These are phyloP conservation scores for Tenthredo amoena DNA, from an alignment of 2,888 invertebrate species.

Conservation along the genomic window DNA sequence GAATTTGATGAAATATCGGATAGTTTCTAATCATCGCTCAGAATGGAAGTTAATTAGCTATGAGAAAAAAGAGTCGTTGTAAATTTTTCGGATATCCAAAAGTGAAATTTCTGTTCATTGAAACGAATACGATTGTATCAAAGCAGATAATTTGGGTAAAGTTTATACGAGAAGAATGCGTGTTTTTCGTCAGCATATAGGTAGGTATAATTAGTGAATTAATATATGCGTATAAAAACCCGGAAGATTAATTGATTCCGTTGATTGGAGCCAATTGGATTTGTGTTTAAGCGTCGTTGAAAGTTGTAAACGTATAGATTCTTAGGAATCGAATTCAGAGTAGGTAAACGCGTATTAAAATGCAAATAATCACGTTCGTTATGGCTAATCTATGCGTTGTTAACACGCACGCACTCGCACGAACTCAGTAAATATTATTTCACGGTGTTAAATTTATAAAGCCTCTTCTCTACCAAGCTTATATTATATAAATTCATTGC, in stretches of 20 bases:
- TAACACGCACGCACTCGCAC: constrained; percentile 40
- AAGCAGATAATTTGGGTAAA: neutral
- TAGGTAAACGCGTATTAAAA: constrained; percentile 19
- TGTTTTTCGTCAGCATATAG: neutral
- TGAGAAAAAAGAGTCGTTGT: neutral
- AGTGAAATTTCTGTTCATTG: neutral
- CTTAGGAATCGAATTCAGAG: constrained; percentile 37
- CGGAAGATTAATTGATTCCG: neutral
- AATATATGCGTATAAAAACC: neutral
- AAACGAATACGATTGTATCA: neutral
- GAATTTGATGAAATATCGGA: too few relatives aligned
- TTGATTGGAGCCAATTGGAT: neutral
- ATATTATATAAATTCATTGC: constrained; percentile 42
- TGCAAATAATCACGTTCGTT: constrained; percentile 50
- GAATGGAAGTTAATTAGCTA: too few relatives aligned
- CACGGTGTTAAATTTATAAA: constrained; percentile 48
- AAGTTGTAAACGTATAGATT: constrained; percentile 4
- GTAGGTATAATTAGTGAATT: constrained; percentile 5
- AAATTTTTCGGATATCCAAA: neutral
- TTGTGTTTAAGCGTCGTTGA: neutral
- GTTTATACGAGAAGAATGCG: neutral
- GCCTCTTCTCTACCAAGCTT: neutral
- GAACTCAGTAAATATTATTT: constrained; percentile 41
- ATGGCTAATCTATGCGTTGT: constrained; percentile 50
- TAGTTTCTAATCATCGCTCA: too few relatives aligned